Conservation (phyloP, 2,113 vertebrate species). For the Pholis gunnellus region DNA sequence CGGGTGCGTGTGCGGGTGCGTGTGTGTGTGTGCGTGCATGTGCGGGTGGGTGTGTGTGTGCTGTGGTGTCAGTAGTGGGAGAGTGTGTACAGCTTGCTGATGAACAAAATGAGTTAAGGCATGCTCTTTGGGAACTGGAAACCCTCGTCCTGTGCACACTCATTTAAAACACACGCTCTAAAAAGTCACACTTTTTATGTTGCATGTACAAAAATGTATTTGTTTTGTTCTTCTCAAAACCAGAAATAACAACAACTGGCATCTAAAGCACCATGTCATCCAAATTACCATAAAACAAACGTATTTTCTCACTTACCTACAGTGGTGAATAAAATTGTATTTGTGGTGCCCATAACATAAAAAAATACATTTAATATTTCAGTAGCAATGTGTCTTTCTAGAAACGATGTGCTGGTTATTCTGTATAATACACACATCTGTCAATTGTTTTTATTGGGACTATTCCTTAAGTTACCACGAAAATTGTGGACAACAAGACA, state of each 20-base stretch:
- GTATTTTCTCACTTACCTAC: not conserved
- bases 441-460: no score
- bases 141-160: conserved; percentile 7
- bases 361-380: not conserved
- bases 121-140: conserved; percentile 43
- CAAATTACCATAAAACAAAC: not conserved
- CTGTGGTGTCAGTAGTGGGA: not conserved
- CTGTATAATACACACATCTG: not conserved
- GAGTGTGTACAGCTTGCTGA: conserved; percentile 25
- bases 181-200: not conserved
- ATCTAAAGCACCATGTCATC: not conserved
- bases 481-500: not conserved
- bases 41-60: conserved; percentile 18
- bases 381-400: not conserved
- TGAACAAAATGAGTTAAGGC: conserved; percentile 59
- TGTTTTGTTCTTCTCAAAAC: not conserved
- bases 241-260: not conserved
- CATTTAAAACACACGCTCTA: not conserved
- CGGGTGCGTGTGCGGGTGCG: conserved; percentile 2
- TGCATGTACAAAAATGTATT: not conserved
- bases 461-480: not conserved
- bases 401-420: not conserved
- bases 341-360: not conserved
- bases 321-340: not conserved
- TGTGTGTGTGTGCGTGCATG: not conserved